A percentile compares a stretch with the other conserved stretches of the same genome.
Evolutionary conservation across 2,113 vertebrate genomes (phyloP).

Genomic region (Ascaphus truei): DNA sequence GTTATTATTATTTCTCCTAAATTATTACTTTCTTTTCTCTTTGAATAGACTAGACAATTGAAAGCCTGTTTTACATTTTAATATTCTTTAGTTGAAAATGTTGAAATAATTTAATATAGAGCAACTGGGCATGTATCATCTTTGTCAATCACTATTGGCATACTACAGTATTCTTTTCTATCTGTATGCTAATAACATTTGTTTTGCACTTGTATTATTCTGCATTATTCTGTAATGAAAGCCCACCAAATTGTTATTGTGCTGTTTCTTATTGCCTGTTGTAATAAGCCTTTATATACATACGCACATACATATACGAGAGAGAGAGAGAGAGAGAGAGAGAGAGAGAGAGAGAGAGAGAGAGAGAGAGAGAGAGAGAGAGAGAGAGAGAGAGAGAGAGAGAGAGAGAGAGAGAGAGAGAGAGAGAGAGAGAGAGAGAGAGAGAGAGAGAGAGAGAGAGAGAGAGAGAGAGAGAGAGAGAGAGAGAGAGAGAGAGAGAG

Average conservation of each 20-base stretch:
- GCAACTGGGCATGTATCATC: conserved; percentile 47
- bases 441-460: too few relatives aligned
- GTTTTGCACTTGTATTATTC: conserved; percentile 46
- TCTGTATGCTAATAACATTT: conserved; percentile 66
- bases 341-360: too few relatives aligned
- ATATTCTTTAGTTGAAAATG: conserved; percentile 47
- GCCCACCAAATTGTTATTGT: conserved; percentile 41
- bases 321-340: too few relatives aligned
- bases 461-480: too few relatives aligned
- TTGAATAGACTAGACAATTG: conserved; percentile 60
- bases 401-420: too few relatives aligned
- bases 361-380: too few relatives aligned
- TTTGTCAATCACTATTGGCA: conserved; percentile 60
- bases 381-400: too few relatives aligned
- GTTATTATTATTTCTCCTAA: conserved; percentile 53
- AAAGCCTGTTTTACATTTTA: conserved; percentile 57
- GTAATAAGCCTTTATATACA: neutral
- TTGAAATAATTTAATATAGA: conserved; percentile 57
- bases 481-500: too few relatives aligned
- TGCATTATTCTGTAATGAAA: conserved; percentile 51
- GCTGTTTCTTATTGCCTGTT: conserved; percentile 29
- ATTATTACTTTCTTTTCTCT: conserved; percentile 56
- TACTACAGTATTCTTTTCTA: conserved; percentile 49
- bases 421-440: too few relatives aligned
- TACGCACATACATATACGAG: too few relatives aligned